Base-by-base conservation (phyloP, 1,140 invertebrate genomes). In the Caenorhabditis brenneri region DNA sequence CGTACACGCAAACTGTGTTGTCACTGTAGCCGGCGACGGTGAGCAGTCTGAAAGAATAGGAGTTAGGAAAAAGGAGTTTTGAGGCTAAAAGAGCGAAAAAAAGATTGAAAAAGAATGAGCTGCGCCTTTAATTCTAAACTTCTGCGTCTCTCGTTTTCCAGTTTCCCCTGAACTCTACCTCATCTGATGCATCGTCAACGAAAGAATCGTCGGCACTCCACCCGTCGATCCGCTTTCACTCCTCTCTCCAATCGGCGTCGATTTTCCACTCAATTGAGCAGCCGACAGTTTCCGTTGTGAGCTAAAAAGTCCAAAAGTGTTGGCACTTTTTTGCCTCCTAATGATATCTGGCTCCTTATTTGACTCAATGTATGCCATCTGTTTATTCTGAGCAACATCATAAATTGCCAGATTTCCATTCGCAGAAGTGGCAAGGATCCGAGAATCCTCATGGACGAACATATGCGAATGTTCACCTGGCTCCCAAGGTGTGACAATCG, bases 121-220 rank as follows among this genome's bases (percentile, higher is more conserved):
- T n/a, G n/a, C n/a, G n/a, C n/a, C n/a, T n/a, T n/a, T n/a, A n/a
- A n/a, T n/a, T n/a, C n/a, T n/a, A n/a, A n/a, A n/a, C n/a, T n/a
- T n/a, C n/a, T n/a, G n/a, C n/a, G n/a, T n/a, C n/a, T n/a, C n/a
- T n/a, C n/a, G n/a, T n/a, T n/a, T n/a, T n/a, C n/a, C n/a, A n/a
- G n/a, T n/a, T n/a, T n/a, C n/a, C n/a, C n/a, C n/a, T n/a, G n/a
- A n/a, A n/a, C n/a, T n/a, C n/a, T 2, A 74, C 65, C 65, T 74
- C 65, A 74, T 74, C 24, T 74, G 65, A 74, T 74, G 65, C 65
- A 74, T 74, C 15, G 65, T 74, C 65, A 74, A 27, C 16, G 65
- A 74, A 22, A 74, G 12, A 42, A 74, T n/a, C 3, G 15, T 74
- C 33, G 65, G 65, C 12, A 12, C 4, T 42, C 9, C 2, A 36